These are phyloP conservation scores for Porites divaricata DNA, from an alignment of 92 coral and sea anemone species.

Conservation along the genomic window DNA sequence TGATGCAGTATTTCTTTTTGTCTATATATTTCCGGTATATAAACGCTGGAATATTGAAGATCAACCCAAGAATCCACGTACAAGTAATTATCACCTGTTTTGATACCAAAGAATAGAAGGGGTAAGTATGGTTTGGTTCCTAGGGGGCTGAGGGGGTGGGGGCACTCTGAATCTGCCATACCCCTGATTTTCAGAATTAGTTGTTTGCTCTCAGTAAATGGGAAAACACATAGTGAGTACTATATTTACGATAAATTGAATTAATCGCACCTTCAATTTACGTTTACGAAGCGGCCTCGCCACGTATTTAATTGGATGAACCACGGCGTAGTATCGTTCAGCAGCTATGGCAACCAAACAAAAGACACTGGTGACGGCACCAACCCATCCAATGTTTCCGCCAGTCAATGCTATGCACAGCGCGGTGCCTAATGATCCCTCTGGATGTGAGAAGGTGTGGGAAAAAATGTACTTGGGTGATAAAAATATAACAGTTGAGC, in stretches of 20 bases:
- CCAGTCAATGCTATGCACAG: neutral
- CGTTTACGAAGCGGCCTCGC: neutral
- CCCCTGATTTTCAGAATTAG: too few relatives aligned
- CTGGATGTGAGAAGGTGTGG: slow-evolving; percentile 16
- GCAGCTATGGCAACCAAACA: neutral
- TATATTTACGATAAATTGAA: too few relatives aligned
- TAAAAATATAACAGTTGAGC: neutral
- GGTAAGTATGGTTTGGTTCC: too few relatives aligned
- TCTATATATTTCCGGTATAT: neutral
- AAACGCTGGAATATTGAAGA: neutral
- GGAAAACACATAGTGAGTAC: too few relatives aligned
- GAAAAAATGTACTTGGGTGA: neutral
- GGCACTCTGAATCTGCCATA: too few relatives aligned
- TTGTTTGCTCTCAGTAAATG: too few relatives aligned
- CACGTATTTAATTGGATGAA: neutral
- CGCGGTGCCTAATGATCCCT: neutral
- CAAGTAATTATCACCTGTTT: neutral
- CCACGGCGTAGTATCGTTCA: neutral
- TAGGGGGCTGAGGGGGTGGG: too few relatives aligned
- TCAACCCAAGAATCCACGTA: slow-evolving; percentile 2
- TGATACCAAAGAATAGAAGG: neutral
- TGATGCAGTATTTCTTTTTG: neutral
- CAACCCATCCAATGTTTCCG: neutral
- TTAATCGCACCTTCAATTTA: neutral
- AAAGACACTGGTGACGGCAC: neutral